phyloP scores from a whole-genome alignment of 2,113 vertebrate species.

The Nanorana parkeri region DNA sequence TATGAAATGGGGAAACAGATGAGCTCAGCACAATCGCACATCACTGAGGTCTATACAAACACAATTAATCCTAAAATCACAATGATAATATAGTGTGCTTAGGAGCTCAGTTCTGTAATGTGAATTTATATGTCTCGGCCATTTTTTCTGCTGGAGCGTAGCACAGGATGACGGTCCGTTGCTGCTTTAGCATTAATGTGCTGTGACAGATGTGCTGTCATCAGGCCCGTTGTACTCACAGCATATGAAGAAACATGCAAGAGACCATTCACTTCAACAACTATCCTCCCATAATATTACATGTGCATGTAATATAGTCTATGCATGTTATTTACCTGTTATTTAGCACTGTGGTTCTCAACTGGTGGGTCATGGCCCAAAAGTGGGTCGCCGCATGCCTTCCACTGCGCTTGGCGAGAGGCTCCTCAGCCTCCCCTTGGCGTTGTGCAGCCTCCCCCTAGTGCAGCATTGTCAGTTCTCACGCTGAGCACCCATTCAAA shows the following conservation, averaged over 20 bases:
- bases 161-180: too few relatives aligned
- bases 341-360: too few relatives aligned
- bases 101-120: background rate
- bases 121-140: background rate
- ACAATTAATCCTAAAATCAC: slow-evolving; percentile 16
- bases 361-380: too few relatives aligned
- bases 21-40: slow-evolving; percentile 28
- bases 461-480: too few relatives aligned
- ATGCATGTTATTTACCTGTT: too few relatives aligned
- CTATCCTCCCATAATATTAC: too few relatives aligned
- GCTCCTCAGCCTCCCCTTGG: too few relatives aligned
- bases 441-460: too few relatives aligned
- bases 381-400: too few relatives aligned
- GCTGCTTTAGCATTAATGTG: background rate
- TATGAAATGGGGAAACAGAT: background rate
- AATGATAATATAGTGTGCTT: background rate
- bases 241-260: background rate
- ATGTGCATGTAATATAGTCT: too few relatives aligned
- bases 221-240: background rate
- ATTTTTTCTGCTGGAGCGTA: background rate
- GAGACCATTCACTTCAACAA: background rate
- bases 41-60: slow-evolving; percentile 13
- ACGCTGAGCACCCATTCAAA: too few relatives aligned
- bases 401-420: too few relatives aligned
- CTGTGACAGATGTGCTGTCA: background rate